These are phyloP conservation scores for Limnephilus rhombicus DNA, from an alignment of 2,888 invertebrate genomes.

Conservation along the genomic window DNA sequence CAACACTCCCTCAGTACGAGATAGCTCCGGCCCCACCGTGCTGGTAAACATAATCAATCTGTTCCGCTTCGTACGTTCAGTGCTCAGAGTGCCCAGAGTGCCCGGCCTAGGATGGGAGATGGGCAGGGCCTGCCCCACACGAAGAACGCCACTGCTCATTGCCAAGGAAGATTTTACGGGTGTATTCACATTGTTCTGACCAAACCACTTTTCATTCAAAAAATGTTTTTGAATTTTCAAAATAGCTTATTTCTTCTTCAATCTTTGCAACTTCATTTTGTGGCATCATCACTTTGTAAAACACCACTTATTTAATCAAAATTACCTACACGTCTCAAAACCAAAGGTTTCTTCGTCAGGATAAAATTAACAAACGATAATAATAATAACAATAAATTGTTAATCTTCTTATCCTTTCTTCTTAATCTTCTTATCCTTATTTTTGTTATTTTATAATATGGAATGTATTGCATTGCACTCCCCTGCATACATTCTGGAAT, in stretches of 20 bases:
- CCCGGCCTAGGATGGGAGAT: slow-evolving; percentile 10
- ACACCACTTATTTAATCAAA: too few species aligned
- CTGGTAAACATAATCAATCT: slow-evolving; percentile 7
- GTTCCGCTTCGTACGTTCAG: neutral
- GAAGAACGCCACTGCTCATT: slow-evolving; percentile 7
- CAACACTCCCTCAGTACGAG: neutral
- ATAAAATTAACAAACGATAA: too few species aligned
- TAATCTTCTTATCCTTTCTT: too few species aligned
- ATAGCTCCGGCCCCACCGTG: neutral
- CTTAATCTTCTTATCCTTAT: too few species aligned
- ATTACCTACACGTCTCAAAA: too few species aligned
- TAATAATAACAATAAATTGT: too few species aligned
- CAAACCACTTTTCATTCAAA: neutral
- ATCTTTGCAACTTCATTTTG: too few species aligned
- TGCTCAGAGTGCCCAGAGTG: neutral
- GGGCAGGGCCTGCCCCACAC: neutral
- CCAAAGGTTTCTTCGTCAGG: too few species aligned
- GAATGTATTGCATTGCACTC: too few species aligned
- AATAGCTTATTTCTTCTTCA: neutral
- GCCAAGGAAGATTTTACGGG: neutral
- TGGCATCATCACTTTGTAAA: too few species aligned
- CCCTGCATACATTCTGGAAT: too few species aligned
- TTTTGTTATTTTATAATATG: too few species aligned
- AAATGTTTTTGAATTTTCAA: neutral
- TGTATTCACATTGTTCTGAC: neutral